Conservation (phyloP, 1,140 invertebrate species). For the Liolophura sinensis region DNA sequence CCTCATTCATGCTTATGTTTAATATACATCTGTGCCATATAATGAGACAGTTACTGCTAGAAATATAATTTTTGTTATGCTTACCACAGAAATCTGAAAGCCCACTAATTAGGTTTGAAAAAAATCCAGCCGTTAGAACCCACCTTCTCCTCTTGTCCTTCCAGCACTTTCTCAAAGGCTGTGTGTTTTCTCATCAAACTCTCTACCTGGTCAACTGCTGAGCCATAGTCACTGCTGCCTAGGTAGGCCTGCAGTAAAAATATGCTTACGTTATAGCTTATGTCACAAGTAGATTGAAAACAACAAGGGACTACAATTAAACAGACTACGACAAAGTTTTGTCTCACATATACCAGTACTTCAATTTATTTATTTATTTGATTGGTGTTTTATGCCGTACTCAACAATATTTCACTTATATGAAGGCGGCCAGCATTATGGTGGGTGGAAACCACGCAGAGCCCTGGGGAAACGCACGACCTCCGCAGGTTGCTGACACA, state of each 20-base stretch:
- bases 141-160: constrained; percentile 93
- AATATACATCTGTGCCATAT: too few relatives aligned
- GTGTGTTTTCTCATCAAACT: constrained; percentile 99
- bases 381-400: too few relatives aligned
- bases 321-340: not conserved
- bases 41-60: not conserved
- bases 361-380: too few relatives aligned
- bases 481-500: too few relatives aligned
- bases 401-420: too few relatives aligned
- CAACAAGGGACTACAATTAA: not conserved
- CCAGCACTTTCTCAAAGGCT: constrained; percentile 97
- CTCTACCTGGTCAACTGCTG: constrained; percentile 98
- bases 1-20: too few relatives aligned
- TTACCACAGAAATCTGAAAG: not conserved
- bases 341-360: not conserved
- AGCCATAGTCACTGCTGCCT: constrained; percentile 89
- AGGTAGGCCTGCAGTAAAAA: constrained; percentile 94
- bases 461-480: too few relatives aligned
- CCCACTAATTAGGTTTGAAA: not conserved
- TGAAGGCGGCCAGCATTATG: too few relatives aligned
- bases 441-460: too few relatives aligned
- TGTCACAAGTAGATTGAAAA: not conserved
- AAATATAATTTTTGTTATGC: not conserved
- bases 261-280: not conserved
- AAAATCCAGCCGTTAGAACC: not conserved